Evolutionary conservation across 2,113 vertebrate species (phyloP).

Genomic region (Spea bombifrons): DNA sequence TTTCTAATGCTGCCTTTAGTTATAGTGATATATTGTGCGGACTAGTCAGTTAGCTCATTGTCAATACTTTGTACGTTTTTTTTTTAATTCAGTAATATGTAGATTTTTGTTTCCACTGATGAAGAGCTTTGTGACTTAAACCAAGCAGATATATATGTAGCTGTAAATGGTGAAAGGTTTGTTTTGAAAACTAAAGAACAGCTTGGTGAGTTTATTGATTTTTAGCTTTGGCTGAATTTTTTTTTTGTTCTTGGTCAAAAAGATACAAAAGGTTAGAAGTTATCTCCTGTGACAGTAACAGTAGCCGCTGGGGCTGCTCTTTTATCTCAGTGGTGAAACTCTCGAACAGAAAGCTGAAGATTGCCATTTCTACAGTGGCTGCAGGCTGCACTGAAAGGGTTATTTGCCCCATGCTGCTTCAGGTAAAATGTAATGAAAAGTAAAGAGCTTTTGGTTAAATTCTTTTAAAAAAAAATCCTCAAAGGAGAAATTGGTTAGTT

Average conservation of each 20-base stretch:
- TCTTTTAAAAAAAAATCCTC: not conserved
- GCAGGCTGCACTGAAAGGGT: constrained; percentile 16
- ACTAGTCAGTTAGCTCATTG: too few species aligned
- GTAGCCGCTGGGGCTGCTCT: constrained; percentile 3
- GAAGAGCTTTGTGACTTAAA: too few species aligned
- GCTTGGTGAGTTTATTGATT: not conserved
- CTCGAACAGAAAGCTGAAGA: constrained; percentile 6
- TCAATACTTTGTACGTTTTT: too few species aligned
- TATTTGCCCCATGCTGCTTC: constrained; percentile 21
- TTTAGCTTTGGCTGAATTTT: not conserved
- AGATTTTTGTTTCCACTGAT: too few species aligned
- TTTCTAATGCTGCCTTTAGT: too few species aligned
- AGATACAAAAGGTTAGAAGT: not conserved
- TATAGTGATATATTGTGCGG: too few species aligned
- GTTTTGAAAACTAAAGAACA: not conserved
- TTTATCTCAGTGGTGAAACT: constrained; percentile 9
- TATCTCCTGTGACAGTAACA: not conserved
- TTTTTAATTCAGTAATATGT: too few species aligned
- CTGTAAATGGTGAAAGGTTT: not conserved
- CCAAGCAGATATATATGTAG: not conserved
- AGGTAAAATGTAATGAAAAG: constrained; percentile 13
- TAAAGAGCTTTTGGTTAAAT: not conserved
- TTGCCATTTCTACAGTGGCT: not conserved
- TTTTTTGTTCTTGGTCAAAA: not conserved
- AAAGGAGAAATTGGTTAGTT: too few species aligned